Base-by-base conservation (phyloP, 2,797 vertebrate species). In the Melanotaenia boesemani region DNA sequence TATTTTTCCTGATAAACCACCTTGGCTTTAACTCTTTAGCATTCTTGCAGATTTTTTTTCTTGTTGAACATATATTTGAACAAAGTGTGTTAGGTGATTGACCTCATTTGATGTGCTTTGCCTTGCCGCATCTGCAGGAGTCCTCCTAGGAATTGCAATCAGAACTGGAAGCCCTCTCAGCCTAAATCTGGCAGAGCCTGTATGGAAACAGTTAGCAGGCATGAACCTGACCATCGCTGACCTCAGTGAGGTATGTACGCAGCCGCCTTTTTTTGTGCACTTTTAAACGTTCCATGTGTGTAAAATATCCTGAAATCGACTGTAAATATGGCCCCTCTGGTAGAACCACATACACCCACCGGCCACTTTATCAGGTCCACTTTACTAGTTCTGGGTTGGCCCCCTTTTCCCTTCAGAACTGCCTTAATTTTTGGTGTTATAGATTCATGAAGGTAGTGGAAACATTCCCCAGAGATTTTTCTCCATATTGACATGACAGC, bases 151-250 rank as follows among this genome's bases (percentile, higher is more conserved):
- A 74, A 98, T 99, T 32, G 98, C 98, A 41, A 99, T 99, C 89
- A 95, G 98, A 26, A 98, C 97, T 6, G 98, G 98, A 74, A 99
- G 98, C 85, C 98, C 98, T 34, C 93, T 99, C 67, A 99, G 98
- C 88, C 96, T 99, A 83, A 99, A 96, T 89, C 94, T 99, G 68
- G 98, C 98, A 0, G 98, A 99, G 89, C 98, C 98, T 1, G 97
- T 99, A 5, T 99, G 98, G 98, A 99, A 99, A 81, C 98, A 99
- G 85, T 95, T 99, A 89, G 98, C 98, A 36, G 98, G 98, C 83
- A 99, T 99, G 98, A 99, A 96, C 89, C 93, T 99, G 82, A 99
- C 97, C 83, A 99, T 99, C 48, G 98, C 98, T 82, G 98, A 99
- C 95, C 98, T 99, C 90, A 99, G 98, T 88, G 98, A 99, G 96